These are phyloP conservation scores for Erethizon dorsatum DNA, from an alignment of 2,797 vertebrate genomes.

Conservation along the genomic window DNA sequence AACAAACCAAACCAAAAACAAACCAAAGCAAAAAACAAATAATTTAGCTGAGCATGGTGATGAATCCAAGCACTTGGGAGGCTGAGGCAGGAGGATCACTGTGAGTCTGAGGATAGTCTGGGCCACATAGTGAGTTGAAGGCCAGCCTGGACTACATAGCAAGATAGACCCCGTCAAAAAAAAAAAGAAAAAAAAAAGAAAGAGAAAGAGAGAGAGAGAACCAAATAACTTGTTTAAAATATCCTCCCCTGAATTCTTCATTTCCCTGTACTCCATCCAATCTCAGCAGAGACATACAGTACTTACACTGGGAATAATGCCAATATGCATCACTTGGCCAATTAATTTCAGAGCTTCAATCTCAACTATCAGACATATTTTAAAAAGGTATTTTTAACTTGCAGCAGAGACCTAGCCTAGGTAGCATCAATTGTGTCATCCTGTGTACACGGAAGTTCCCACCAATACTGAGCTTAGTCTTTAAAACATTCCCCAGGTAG, in stretches of 20 bases:
- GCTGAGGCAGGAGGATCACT: neutral
- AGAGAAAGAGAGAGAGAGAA: too few relatives aligned
- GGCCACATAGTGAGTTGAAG: neutral
- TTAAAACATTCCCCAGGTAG: neutral
- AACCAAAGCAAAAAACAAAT: neutral
- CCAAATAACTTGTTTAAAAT: neutral
- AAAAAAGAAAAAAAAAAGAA: neutral
- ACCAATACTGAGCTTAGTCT: neutral
- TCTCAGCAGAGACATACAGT: neutral
- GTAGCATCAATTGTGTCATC: neutral
- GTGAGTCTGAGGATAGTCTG: neutral
- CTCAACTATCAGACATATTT: neutral
- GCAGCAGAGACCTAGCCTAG: neutral
- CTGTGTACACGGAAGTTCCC: rapidly evolving
- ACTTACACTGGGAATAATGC: neutral
- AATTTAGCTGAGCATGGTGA: neutral
- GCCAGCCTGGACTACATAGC: too few relatives aligned
- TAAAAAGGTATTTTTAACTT: neutral
- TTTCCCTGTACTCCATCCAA: neutral
- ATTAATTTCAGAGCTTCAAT: neutral
- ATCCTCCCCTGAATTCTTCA: neutral
- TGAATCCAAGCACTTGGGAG: neutral
- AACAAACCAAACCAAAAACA: neutral
- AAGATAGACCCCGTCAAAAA: neutral
- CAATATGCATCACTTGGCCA: neutral